phyloP scores from a whole-genome alignment of 2,888 invertebrate species.

The Xylota segnis region DNA sequence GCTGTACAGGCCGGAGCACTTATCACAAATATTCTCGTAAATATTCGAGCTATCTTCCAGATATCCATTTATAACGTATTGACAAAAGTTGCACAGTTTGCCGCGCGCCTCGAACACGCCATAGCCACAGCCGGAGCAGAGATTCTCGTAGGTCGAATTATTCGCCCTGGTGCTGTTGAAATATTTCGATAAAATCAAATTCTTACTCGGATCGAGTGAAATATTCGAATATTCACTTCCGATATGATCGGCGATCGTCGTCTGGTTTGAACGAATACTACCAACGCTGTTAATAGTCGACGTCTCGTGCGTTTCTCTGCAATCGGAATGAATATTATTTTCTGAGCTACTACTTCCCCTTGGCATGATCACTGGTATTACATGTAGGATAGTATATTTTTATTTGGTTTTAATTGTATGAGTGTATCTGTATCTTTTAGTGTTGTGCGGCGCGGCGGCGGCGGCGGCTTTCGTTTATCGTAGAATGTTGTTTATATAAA shows the following conservation, averaged over 20 bases:
- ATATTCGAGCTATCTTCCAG: constrained; percentile 79
- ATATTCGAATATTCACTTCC: constrained; percentile 63
- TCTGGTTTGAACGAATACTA: constrained; percentile 41
- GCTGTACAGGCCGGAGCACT: constrained; percentile 81
- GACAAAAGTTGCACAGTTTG: constrained; percentile 82
- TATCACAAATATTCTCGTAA: constrained; percentile 83
- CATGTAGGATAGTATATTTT: constrained; percentile 33
- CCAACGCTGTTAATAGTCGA: constrained; percentile 56
- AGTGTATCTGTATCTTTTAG: constrained; percentile 79
- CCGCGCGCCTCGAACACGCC: constrained; percentile 83
- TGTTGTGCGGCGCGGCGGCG: constrained; percentile 21
- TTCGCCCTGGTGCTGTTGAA: constrained; percentile 79
- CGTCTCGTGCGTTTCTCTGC: constrained; percentile 51
- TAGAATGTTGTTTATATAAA: constrained; percentile 40
- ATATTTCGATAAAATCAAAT: constrained; percentile 80
- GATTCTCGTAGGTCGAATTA: constrained; percentile 82
- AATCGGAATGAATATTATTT: constrained; percentile 59
- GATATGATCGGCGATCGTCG: constrained; percentile 24
- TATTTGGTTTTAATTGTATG: constrained; percentile 61
- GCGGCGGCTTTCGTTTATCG: constrained; percentile 59
- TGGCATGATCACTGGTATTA: constrained; percentile 60
- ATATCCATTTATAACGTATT: constrained; percentile 81
- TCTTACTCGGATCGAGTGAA: constrained; percentile 67
- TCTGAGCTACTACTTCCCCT: constrained; percentile 69
- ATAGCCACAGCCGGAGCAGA: constrained; percentile 83